These are phyloP conservation scores for Gobionotothen gibberifrons DNA, from an alignment of 2,797 vertebrate species.

Conservation along the genomic window DNA sequence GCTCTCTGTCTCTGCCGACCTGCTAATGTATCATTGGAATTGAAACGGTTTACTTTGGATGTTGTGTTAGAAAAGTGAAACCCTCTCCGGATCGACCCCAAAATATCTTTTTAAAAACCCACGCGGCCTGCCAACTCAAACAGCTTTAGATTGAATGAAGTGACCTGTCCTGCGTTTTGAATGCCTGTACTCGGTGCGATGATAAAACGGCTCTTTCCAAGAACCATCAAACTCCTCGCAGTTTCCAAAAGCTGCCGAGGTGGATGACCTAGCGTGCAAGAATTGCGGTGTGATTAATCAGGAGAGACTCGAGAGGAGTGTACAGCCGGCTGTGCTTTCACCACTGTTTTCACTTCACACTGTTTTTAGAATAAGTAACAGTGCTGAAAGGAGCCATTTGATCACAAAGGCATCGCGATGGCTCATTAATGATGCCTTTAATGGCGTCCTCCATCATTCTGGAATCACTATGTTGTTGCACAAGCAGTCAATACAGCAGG, in stretches of 20 bases:
- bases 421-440: conserved; percentile 79
- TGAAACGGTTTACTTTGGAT: conserved; percentile 82
- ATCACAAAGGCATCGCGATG: conserved; percentile 69
- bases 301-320: conserved; percentile 51
- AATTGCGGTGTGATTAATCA: conserved; percentile 75
- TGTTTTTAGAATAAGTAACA: conserved; percentile 70
- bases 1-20: conserved; percentile 58
- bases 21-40: conserved; percentile 77
- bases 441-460: conserved; percentile 77
- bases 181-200: conserved; percentile 63
- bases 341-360: conserved; percentile 67
- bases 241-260: conserved; percentile 72
- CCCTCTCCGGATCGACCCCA: conserved; percentile 69
- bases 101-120: conserved; percentile 79
- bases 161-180: conserved; percentile 76
- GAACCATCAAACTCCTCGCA: conserved; percentile 65
- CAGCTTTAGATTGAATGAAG: conserved; percentile 76
- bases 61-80: conserved; percentile 77
- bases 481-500: conserved; percentile 64
- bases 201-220: conserved; percentile 79
- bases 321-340: conserved; percentile 48
- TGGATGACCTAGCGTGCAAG: conserved; percentile 72
- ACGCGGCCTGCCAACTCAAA: conserved; percentile 74
- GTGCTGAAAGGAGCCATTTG: conserved; percentile 66
- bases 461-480: conserved; percentile 70